Evolutionary conservation across 2,113 vertebrate species (phyloP).

Genomic region (Sinocyclocheilus anshuiensis): DNA sequence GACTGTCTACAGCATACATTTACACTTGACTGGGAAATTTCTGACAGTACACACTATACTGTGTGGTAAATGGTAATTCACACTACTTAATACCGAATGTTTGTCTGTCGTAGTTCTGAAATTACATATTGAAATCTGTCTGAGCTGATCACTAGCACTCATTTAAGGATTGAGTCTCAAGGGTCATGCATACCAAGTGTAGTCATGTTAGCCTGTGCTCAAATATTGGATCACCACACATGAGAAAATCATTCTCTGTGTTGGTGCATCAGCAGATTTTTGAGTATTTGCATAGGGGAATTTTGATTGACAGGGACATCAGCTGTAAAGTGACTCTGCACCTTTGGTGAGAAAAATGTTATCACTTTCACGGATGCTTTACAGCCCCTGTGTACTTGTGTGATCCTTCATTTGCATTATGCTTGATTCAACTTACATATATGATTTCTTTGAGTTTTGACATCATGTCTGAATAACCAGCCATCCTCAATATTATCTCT

Average conservation of each 20-base stretch:
- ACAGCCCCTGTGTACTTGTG: constrained; percentile 50
- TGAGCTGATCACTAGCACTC: not conserved
- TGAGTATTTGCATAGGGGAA: constrained; percentile 59
- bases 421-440: constrained; percentile 36
- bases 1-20: constrained; percentile 10
- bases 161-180: constrained; percentile 41
- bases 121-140: constrained; percentile 23
- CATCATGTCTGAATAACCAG: constrained; percentile 34
- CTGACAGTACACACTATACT: not conserved
- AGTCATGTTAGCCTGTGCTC: constrained; percentile 22
- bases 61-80: not conserved
- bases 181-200: constrained; percentile 30
- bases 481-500: constrained; percentile 38
- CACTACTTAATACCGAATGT: not conserved
- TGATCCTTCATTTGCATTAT: constrained; percentile 42
- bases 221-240: constrained; percentile 5
- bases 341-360: constrained; percentile 58
- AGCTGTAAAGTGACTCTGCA: constrained; percentile 65
- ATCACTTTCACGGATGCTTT: constrained; percentile 63
- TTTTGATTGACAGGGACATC: constrained; percentile 70
- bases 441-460: not conserved
- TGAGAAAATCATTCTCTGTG: constrained; percentile 42
- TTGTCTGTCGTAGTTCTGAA: not conserved
- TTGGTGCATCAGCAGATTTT: constrained; percentile 67
- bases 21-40: not conserved